Conservation (phyloP, 37 sponge, comb jelly and placozoan species). For the Beroe forskalii region DNA sequence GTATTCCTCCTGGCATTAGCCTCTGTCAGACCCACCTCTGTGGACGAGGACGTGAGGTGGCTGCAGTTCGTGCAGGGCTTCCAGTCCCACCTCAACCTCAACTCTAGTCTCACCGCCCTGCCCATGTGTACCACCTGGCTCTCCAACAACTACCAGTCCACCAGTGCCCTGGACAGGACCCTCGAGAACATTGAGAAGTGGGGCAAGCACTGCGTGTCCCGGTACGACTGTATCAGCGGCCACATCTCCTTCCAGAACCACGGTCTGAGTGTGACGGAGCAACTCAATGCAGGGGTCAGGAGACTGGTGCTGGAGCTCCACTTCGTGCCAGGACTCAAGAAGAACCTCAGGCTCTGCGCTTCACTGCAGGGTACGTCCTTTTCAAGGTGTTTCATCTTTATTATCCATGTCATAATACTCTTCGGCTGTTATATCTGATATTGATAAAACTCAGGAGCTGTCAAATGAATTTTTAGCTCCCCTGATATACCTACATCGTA, state of each 20-base stretch:
- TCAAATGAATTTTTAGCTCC: too few relatives aligned
- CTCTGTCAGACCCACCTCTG: neutral
- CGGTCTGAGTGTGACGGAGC: constrained; percentile 21
- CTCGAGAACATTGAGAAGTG: constrained; percentile 20
- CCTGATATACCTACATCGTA: too few relatives aligned
- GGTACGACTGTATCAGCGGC: constrained; percentile 15
- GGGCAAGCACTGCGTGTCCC: constrained; percentile 32
- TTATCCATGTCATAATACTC: too few relatives aligned
- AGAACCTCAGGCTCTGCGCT: constrained; percentile 16
- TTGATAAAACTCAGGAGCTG: too few relatives aligned
- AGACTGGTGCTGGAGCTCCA: constrained; percentile 59
- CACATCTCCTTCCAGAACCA: constrained; percentile 18
- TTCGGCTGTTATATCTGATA: too few relatives aligned
- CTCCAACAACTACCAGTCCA: constrained; percentile 36
- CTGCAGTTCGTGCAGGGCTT: constrained; percentile 43
- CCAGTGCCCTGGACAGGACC: neutral
- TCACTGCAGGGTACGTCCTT: constrained; percentile 35
- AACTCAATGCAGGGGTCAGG: constrained; percentile 46
- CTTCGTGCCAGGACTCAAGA: constrained; percentile 23
- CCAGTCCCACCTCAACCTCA: constrained; percentile 13
- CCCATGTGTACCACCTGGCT: constrained; percentile 64
- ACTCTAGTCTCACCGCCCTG: neutral
- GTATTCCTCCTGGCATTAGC: neutral
- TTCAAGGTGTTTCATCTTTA: too few relatives aligned
- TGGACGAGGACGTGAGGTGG: constrained; percentile 37